phyloP scores from a whole-genome alignment of 2,113 vertebrate species.

The Jacana jacana region DNA sequence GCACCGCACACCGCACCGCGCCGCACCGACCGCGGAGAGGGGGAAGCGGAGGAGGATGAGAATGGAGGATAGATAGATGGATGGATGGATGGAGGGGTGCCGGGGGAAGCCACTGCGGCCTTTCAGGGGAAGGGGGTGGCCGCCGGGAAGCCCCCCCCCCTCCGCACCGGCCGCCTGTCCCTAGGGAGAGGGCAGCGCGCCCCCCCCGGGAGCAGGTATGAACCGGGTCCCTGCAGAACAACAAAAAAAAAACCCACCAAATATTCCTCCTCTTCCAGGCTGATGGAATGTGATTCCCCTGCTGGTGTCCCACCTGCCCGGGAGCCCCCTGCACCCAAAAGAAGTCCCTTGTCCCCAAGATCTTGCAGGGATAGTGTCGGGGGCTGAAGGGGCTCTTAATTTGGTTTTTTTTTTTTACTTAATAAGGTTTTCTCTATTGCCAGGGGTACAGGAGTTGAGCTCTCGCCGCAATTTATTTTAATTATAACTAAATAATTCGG shows the following conservation, averaged over 20 bases:
- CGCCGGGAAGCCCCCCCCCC: no score
- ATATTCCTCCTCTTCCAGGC: background rate
- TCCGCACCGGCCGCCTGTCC: background rate
- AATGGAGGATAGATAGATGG: background rate
- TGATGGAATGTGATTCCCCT: background rate
- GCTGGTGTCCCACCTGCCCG: fast-evolving
- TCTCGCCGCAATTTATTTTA: background rate
- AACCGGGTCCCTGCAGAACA: background rate
- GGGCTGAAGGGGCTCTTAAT: background rate
- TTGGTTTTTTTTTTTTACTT: no score
- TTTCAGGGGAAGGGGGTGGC: background rate
- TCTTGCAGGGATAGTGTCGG: background rate
- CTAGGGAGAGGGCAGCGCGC: background rate
- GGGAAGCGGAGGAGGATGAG: background rate
- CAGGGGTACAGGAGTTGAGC: background rate
- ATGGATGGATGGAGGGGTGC: no score
- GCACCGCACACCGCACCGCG: background rate
- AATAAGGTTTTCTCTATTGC: background rate
- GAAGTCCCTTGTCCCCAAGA: background rate
- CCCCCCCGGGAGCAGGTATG: background rate
- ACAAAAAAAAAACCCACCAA: background rate
- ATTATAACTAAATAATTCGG: background rate
- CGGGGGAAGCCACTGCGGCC: fast-evolving
- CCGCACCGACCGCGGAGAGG: background rate
- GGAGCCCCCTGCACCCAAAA: no score